Evolutionary conservation across 2,797 vertebrate genomes (phyloP).

Genomic region (Carcharodon carcharias): DNA sequence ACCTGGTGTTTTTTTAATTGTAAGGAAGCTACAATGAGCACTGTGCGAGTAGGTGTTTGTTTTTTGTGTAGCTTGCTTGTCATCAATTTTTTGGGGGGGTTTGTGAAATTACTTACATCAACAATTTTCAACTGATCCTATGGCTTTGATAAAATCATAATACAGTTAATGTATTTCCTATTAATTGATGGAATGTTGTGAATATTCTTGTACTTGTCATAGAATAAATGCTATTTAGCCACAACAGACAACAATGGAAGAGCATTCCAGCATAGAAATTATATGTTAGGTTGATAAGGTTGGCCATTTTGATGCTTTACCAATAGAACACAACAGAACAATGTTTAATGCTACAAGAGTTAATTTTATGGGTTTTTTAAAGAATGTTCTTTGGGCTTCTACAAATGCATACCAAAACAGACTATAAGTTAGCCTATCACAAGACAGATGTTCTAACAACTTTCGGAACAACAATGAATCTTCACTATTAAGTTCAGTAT

Average conservation of each 20-base stretch:
- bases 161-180: background rate
- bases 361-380: background rate
- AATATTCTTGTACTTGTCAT: background rate
- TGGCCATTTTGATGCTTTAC: background rate
- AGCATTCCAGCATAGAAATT: background rate
- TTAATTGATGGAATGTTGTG: background rate
- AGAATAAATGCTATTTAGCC: background rate
- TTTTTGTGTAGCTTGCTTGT: background rate
- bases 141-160: background rate
- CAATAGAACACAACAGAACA: background rate
- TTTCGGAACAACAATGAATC: background rate
- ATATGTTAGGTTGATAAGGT: background rate
- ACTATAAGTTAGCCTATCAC: background rate
- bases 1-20: background rate
- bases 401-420: background rate
- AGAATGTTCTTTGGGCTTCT: background rate
- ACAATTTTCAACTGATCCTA: background rate
- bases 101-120: background rate
- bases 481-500: background rate
- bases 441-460: background rate
- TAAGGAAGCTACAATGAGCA: background rate
- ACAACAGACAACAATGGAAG: background rate
- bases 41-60: background rate
- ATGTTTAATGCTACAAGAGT: background rate
- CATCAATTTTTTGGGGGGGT: background rate